Evolutionary conservation across 1,140 invertebrate species (phyloP).

Genomic region (Helicoverpa armigera): DNA sequence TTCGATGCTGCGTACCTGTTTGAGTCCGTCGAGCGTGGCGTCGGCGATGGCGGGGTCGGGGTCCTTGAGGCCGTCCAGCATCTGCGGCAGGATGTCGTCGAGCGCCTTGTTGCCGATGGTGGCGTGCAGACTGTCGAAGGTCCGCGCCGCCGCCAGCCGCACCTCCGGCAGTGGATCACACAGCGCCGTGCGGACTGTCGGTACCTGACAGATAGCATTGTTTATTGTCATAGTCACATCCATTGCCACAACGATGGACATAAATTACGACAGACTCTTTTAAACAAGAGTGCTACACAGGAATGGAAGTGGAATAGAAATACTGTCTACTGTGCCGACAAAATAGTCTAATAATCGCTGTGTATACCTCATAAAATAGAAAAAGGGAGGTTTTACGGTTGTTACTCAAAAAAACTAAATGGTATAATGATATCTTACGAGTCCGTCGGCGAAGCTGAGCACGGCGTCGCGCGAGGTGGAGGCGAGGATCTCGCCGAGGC

Average conservation of each 20-base stretch:
- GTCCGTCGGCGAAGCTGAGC: constrained; percentile 96
- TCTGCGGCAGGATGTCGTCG: constrained; percentile 98
- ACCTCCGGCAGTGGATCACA: constrained; percentile 98
- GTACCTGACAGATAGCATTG: constrained; percentile 88
- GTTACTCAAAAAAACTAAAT: neutral
- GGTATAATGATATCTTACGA: constrained; percentile 85
- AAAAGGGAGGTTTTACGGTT: no score
- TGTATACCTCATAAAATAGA: no score
- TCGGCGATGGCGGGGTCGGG: constrained; percentile 92
- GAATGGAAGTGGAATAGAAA: no score
- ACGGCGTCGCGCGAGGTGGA: constrained; percentile 98
- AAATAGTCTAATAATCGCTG: no score
- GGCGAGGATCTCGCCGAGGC: constrained; percentile 98
- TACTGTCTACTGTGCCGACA: no score
- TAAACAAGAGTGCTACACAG: no score
- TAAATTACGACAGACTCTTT: no score
- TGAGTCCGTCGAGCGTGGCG: constrained; percentile 96
- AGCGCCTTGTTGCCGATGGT: constrained; percentile 97
- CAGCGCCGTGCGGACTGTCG: constrained; percentile 97
- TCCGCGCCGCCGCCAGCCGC: constrained; percentile 97
- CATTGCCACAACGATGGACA: no score
- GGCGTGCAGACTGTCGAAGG: constrained; percentile 98
- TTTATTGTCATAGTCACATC: no score
- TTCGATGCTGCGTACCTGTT: constrained; percentile 87
- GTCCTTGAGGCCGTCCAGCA: constrained; percentile 95